Evolutionary conservation across 2,888 invertebrate species (phyloP), one percentile per base, ranked within the genome.

Genomic region (Xanthorhoe spadicearia): DNA sequence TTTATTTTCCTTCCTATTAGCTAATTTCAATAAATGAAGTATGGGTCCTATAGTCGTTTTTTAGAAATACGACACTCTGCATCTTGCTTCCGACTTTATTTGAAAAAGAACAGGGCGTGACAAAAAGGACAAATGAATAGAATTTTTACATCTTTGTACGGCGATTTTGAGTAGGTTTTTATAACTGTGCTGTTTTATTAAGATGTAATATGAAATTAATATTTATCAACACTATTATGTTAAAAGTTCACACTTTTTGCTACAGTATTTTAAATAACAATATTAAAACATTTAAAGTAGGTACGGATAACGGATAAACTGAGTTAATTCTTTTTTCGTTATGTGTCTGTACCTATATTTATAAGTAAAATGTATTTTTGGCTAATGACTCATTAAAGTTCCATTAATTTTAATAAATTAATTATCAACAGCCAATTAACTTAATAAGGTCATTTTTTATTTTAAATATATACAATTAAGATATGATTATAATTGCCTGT

Each of bases 401-500:
- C 15, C 35, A 58, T 60, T 6, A 54, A 50, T 59, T 59, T 50
- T 50, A 60, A 56, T 60, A 15, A 55, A 53, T 48, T 56, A 51
- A 60, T 64, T 32, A 50, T 32, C 46, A 65, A 46, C 66, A 66
- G 61, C 66, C 72, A 70, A 70, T 72, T 72, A 72, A 32, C 46
- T 55, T 58, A 66, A 73, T 57, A 43, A 69, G 53, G 61, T 46
- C 9, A 38, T 50, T 55, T 61, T 67, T 64, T 59, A 64, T 55
- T 59, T 15, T 17, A 48, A 48, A 15, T 13, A 48, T 17, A 48
- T 48, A 13, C 48, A 48, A 48, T 48, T 48, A 48, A 48, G 48
- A 17, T 48, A 17, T 17, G 15, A 7, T 17, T 15, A 15, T 48
- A 48, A 48, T 46, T 46, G 17, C 6, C 19, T 66, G 64, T 68